Conservation (phyloP, 1,140 invertebrate genomes). For the Aphaenogaster rudis region DNA sequence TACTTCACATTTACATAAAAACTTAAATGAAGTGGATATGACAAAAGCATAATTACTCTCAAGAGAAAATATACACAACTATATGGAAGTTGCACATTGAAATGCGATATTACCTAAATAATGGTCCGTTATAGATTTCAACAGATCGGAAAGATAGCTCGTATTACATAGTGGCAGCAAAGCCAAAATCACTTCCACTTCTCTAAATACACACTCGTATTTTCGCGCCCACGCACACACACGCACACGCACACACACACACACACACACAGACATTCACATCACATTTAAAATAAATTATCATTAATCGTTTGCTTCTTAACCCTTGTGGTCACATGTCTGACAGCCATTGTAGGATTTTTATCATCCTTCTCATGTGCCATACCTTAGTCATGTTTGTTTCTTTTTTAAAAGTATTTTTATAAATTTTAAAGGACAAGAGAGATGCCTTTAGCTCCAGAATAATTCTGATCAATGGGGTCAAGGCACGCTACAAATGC, state of each 20-base stretch:
- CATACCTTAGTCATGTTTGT: background rate
- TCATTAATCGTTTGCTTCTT: background rate
- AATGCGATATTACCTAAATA: constrained; percentile 15
- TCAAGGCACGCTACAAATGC: background rate
- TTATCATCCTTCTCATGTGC: background rate
- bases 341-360: background rate
- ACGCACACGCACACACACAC: constrained; percentile 38
- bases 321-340: background rate
- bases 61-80: constrained; percentile 21
- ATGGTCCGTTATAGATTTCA: constrained; percentile 85
- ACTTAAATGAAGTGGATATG: constrained; percentile 85
- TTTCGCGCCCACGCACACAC: constrained; percentile 41
- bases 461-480: background rate
- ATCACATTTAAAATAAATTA: constrained; percentile 13
- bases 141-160: constrained; percentile 79
- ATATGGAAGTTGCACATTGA: constrained; percentile 28
- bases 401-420: background rate
- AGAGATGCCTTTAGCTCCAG: background rate
- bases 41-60: constrained; percentile 73
- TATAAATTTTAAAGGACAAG: background rate
- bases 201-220: constrained; percentile 70
- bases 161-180: constrained; percentile 58
- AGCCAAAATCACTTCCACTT: constrained; percentile 85
- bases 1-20: constrained; percentile 59
- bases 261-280: constrained; percentile 4